A percentile compares a stretch with the other conserved stretches of the same genome.
phyloP scores from a whole-genome alignment of 92 coral and sea anemone genomes.

The Plumapathes pennacea region DNA sequence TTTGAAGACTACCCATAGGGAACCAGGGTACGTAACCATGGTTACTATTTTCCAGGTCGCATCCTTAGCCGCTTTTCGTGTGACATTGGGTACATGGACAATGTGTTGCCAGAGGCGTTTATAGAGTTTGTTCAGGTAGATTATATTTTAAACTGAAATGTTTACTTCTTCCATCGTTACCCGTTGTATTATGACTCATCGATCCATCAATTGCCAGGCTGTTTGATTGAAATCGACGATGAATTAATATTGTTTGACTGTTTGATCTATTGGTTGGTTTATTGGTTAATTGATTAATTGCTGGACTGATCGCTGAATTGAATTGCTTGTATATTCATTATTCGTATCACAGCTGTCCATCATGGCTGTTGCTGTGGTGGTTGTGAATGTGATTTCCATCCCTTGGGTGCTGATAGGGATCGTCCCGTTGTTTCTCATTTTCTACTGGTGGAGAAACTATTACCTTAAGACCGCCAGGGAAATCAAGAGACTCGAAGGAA shows the following conservation, averaged over 20 bases:
- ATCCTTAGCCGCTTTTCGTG: slow-evolving; percentile 80
- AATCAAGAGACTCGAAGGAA: slow-evolving; percentile 82
- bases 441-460: slow-evolving; percentile 71
- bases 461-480: slow-evolving; percentile 89
- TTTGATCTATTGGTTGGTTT: not conserved
- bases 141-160: not conserved
- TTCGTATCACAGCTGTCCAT: slow-evolving; percentile 49
- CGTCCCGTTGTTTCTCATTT: slow-evolving; percentile 67
- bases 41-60: slow-evolving; percentile 74
- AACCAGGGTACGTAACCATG: no score
- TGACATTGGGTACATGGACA: slow-evolving; percentile 86
- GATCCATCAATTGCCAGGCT: not conserved
- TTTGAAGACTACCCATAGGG: no score
- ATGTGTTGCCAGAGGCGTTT: slow-evolving; percentile 74
- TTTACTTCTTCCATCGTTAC: not conserved
- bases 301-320: not conserved
- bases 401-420: slow-evolving; percentile 81
- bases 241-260: not conserved
- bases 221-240: not conserved
- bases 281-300: not conserved
- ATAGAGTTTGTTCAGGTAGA: slow-evolving; percentile 78
- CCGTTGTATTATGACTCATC: not conserved
- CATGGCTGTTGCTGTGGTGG: slow-evolving; percentile 57
- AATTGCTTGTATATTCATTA: not conserved
- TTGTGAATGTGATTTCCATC: slow-evolving; percentile 58